Percentiles rank a stretch among this genome's conserved stretches.
Conservation (phyloP, 2,113 vertebrate genomes). For the Prochilodus magdalenae region DNA sequence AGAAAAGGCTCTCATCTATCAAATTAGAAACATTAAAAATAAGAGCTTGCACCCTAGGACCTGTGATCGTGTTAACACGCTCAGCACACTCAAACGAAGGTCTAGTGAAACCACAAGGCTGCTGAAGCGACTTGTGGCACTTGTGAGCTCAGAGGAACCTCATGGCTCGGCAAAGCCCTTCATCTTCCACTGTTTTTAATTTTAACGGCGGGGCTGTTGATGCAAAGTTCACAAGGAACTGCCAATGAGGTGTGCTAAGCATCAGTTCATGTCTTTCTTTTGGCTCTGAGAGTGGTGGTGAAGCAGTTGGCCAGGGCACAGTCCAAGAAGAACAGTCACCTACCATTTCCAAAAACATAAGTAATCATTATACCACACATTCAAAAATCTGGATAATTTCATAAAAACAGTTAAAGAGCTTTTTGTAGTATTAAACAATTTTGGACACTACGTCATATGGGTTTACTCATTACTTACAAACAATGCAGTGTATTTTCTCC, state of each 20-base stretch:
- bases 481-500: no score
- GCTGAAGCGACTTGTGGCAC: neutral
- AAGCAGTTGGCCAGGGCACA: neutral
- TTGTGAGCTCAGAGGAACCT: neutral
- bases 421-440: no score
- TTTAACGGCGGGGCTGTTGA: neutral
- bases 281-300: neutral
- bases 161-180: neutral
- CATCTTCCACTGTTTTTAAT: neutral
- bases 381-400: no score
- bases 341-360: no score
- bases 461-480: no score
- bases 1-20: conserved; percentile 45
- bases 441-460: no score
- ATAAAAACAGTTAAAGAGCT: no score
- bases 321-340: neutral
- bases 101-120: conserved; percentile 1
- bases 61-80: conserved; percentile 18
- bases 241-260: neutral
- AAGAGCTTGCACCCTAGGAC: conserved; percentile 32
- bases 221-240: neutral
- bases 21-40: conserved; percentile 51
- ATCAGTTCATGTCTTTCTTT: neutral
- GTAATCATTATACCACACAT: no score
- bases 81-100: neutral